A percentile compares a stretch with the other conserved stretches of the same genome.
phyloP scores from a whole-genome alignment of 2,888 invertebrate genomes.

The Nebria brevicollis region DNA sequence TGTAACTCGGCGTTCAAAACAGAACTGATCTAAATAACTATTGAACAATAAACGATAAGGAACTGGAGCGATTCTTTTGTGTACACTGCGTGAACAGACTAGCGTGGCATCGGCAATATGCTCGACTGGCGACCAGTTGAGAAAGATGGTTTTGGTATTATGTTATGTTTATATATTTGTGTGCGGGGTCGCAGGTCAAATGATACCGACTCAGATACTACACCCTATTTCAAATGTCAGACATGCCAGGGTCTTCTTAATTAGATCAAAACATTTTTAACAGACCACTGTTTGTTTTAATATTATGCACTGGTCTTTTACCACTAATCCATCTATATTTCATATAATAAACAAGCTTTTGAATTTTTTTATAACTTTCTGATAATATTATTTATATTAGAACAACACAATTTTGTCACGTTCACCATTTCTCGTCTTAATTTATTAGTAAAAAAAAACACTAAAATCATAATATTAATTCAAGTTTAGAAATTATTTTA shows the following conservation, averaged over 20 bases:
- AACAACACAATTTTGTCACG: too few species aligned
- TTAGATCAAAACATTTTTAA: conserved; percentile 17
- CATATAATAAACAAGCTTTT: background rate
- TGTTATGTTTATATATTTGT: background rate
- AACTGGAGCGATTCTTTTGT: conserved; percentile 31
- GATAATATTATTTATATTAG: background rate
- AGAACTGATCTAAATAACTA: conserved; percentile 40
- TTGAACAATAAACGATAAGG: conserved; percentile 31
- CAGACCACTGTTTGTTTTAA: background rate
- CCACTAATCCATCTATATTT: background rate
- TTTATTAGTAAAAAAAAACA: too few species aligned
- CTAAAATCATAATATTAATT: too few species aligned
- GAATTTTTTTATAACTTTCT: background rate
- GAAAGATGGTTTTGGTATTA: conserved; percentile 22
- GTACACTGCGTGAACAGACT: background rate
- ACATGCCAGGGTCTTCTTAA: conserved; percentile 37
- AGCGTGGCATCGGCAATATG: conserved; percentile 11
- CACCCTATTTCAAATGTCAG: conserved; percentile 32
- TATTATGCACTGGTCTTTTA: background rate
- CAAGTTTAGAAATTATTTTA: too few species aligned
- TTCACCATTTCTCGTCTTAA: too few species aligned
- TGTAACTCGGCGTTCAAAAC: conserved; percentile 34
- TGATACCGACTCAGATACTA: conserved; percentile 25
- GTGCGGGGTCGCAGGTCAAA: conserved; percentile 21
- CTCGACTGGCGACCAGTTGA: background rate